Percentiles rank a stretch among this genome's conserved stretches.
phyloP scores from a whole-genome alignment of 2,797 vertebrate species.

The Sitta carolinensis region DNA sequence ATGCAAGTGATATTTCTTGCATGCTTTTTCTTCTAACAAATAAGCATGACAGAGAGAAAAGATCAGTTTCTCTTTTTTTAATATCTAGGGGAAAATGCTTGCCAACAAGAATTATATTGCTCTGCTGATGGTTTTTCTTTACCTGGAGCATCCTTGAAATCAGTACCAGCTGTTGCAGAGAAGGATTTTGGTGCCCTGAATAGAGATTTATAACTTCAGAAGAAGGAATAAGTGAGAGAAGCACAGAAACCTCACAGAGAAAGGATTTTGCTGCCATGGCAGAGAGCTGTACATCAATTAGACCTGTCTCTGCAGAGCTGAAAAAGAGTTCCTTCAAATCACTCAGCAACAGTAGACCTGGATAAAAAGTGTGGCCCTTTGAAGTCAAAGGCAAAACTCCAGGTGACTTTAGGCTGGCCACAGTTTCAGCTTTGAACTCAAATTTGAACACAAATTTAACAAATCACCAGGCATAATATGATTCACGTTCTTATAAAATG shows the following conservation, averaged over 20 bases:
- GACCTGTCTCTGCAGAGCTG: background rate
- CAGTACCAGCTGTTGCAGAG: slow-evolving; percentile 31
- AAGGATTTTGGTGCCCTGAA: slow-evolving; percentile 24
- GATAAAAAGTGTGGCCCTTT: background rate
- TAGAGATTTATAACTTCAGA: slow-evolving; percentile 25
- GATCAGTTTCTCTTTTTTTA: background rate
- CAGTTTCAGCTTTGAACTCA: slow-evolving; percentile 1
- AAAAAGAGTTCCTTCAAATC: background rate
- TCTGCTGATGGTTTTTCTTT: background rate
- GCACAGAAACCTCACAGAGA: background rate
- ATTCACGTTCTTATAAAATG: background rate
- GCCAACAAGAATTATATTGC: slow-evolving; percentile 15
- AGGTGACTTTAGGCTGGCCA: background rate
- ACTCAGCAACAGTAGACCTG: background rate
- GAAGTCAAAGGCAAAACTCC: slow-evolving; percentile 42
- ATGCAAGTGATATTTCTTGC: background rate
- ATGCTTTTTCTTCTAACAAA: background rate
- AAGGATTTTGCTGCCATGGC: slow-evolving; percentile 3
- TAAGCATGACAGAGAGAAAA: background rate
- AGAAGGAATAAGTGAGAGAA: background rate
- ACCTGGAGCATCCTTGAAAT: slow-evolving; percentile 48
- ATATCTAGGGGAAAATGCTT: background rate
- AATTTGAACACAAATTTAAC: slow-evolving; percentile 35
- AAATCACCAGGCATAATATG: background rate
- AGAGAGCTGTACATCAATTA: slow-evolving; percentile 2